These are phyloP conservation scores for Trypoxylon attenuatum DNA, from an alignment of 2,888 invertebrate genomes.

Conservation along the genomic window DNA sequence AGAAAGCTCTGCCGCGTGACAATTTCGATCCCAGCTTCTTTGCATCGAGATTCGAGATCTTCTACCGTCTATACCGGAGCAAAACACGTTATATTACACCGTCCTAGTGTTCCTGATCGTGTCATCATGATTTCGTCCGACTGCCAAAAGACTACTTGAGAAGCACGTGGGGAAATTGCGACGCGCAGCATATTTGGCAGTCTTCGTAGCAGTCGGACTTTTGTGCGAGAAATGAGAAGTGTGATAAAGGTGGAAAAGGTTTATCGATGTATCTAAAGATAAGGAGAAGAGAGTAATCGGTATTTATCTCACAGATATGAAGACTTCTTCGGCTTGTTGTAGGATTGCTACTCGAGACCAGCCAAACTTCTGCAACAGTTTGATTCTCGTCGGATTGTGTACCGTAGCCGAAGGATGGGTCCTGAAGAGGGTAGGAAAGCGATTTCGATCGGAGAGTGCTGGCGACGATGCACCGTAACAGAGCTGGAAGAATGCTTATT, in stretches of 20 bases:
- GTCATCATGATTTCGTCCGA: too few relatives aligned
- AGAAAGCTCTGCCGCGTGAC: conserved; percentile 97
- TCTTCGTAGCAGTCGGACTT: too few relatives aligned
- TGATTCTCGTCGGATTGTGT: conserved; percentile 97
- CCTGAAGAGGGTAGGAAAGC: conserved; percentile 98
- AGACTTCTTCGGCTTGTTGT: conserved; percentile 99
- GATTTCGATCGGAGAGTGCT: conserved; percentile 95
- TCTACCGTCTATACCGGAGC: conserved; percentile 87
- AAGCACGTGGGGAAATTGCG: too few relatives aligned
- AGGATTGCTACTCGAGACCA: conserved; percentile 98
- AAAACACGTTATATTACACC: neutral
- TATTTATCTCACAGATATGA: conserved; percentile 89
- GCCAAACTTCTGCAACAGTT: conserved; percentile 96
- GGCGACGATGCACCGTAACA: conserved; percentile 99
- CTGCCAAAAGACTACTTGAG: too few relatives aligned
- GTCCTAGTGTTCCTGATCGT: too few relatives aligned
- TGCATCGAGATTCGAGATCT: conserved; percentile 95
- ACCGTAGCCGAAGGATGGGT: conserved; percentile 99
- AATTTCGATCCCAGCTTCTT: conserved; percentile 94
- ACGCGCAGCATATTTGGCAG: too few relatives aligned
- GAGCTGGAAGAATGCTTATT: conserved; percentile 79
- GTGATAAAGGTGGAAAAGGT: too few relatives aligned
- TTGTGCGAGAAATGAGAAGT: too few relatives aligned
- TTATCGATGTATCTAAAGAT: too few relatives aligned
- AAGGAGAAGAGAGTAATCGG: too few relatives aligned